A percentile compares a stretch with the other conserved stretches of the same genome.
Conservation (phyloP, 1,140 invertebrate species). For the Heterodera schachtii region DNA sequence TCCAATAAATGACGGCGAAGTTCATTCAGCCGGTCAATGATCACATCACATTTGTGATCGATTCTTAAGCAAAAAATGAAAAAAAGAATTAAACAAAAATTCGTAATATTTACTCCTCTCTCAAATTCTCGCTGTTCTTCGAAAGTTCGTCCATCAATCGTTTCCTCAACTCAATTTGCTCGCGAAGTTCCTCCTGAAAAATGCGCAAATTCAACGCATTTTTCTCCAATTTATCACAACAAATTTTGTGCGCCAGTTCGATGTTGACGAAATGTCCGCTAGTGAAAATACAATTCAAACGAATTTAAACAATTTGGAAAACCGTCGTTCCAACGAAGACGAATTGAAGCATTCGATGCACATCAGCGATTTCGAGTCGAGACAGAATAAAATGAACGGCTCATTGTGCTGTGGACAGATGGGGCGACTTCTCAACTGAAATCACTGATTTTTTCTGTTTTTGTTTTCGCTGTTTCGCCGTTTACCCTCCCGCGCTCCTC, state of each 20-base stretch:
- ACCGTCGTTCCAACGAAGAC: constrained; percentile 32
- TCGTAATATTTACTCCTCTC: constrained; percentile 22
- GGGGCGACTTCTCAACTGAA: constrained; percentile 29
- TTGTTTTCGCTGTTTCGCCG: background rate
- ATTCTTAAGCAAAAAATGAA: constrained; percentile 25
- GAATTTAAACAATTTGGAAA: constrained; percentile 37
- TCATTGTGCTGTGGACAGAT: constrained; percentile 56
- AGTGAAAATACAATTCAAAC: background rate
- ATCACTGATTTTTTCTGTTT: background rate
- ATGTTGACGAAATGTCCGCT: constrained; percentile 61
- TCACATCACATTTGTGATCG: constrained; percentile 37
- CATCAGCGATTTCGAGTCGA: constrained; percentile 54
- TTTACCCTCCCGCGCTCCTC: constrained; percentile 53
- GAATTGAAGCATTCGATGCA: constrained; percentile 65
- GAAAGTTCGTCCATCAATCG: constrained; percentile 51
- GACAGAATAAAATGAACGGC: constrained; percentile 58
- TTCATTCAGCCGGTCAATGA: constrained; percentile 41
- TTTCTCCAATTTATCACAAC: constrained; percentile 62
- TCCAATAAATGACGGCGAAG: constrained; percentile 36
- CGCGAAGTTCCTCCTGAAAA: constrained; percentile 57
- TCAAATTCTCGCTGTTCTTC: constrained; percentile 36
- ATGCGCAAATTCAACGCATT: constrained; percentile 42
- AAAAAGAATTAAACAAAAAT: background rate
- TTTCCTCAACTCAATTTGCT: constrained; percentile 55
- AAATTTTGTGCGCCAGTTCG: constrained; percentile 59